Percentiles rank a stretch among this genome's conserved stretches.
phyloP scores from a whole-genome alignment of 2,888 invertebrate species.

The Tinea trinotella region DNA sequence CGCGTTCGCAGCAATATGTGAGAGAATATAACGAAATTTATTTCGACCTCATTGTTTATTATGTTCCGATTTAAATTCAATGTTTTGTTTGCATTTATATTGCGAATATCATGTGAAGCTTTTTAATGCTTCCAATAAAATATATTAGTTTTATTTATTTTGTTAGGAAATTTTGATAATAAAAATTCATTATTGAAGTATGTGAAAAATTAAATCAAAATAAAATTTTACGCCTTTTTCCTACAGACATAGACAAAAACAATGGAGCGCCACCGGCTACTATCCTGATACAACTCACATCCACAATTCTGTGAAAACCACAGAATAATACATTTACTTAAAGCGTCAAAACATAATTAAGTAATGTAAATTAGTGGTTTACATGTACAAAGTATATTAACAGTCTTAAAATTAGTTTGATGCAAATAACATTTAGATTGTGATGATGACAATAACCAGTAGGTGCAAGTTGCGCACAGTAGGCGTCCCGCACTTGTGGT shows the following conservation, averaged over 20 bases:
- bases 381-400: background rate
- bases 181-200: too few species aligned
- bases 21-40: conserved; percentile 18
- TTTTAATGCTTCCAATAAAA: too few species aligned
- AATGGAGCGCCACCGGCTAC: too few species aligned
- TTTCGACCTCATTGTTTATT: conserved; percentile 2
- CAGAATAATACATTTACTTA: too few species aligned
- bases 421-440: background rate
- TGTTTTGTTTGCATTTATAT: background rate
- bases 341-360: too few species aligned
- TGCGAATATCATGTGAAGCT: background rate
- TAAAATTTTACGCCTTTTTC: too few species aligned
- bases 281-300: too few species aligned
- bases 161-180: too few species aligned
- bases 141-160: too few species aligned
- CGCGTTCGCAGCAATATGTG: conserved; percentile 24
- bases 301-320: too few species aligned
- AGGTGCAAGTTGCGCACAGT: conserved; percentile 10
- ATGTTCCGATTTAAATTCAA: conserved; percentile 6
- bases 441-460: conserved; percentile 11
- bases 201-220: too few species aligned
- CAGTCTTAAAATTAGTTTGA: background rate
- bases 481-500: conserved; percentile 16
- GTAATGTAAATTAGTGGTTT: background rate
- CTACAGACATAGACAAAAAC: too few species aligned